Conservation (phyloP, 2,797 vertebrate genomes). For the Ibycter americanus region DNA sequence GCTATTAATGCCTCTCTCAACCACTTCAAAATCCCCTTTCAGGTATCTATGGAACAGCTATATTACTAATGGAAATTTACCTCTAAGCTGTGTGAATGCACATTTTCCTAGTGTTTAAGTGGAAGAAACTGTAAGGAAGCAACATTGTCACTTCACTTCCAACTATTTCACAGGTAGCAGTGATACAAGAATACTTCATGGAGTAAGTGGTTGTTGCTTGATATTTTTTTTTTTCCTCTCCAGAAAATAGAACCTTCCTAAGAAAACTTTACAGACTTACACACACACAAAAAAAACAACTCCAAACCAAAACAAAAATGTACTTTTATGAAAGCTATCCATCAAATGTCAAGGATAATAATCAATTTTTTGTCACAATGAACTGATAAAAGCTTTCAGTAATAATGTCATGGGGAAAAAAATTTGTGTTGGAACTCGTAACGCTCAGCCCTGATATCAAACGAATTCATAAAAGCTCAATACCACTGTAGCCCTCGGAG, state of each 20-base stretch:
- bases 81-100: neutral
- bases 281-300: neutral
- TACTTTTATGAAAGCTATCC: slow-evolving; percentile 93
- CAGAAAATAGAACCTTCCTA: slow-evolving; percentile 33
- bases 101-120: neutral
- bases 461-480: slow-evolving; percentile 85
- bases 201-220: neutral
- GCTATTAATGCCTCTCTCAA: neutral
- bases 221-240: neutral
- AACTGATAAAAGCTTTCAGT: slow-evolving; percentile 89
- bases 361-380: slow-evolving; percentile 95
- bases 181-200: neutral
- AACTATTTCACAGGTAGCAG: neutral
- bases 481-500: slow-evolving; percentile 83
- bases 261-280: slow-evolving; percentile 62
- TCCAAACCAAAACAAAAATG: neutral
- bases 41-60: neutral
- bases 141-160: slow-evolving; percentile 6
- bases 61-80: slow-evolving; percentile 4
- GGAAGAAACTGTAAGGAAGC: neutral
- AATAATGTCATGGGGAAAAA: slow-evolving; percentile 85
- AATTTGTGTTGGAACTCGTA: slow-evolving; percentile 87
- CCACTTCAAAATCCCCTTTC: neutral
- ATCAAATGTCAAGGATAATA: slow-evolving; percentile 96
- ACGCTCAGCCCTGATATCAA: slow-evolving; percentile 81